Conservation (phyloP, 2,888 invertebrate genomes). For the Agonopterix heracliana region DNA sequence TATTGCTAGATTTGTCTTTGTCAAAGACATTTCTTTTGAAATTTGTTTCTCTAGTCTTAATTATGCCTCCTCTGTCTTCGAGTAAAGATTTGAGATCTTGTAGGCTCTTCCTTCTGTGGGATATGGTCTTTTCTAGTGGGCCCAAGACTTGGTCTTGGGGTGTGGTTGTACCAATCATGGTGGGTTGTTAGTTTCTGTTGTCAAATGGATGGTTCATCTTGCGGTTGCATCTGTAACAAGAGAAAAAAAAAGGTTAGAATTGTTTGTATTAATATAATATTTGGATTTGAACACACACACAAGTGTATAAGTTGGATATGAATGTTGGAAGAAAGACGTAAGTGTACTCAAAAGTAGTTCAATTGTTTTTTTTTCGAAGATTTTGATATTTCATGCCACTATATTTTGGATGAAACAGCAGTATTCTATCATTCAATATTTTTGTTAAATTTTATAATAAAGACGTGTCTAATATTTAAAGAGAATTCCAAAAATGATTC, state of each 20-base stretch:
- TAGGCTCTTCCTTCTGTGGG: constrained; percentile 47
- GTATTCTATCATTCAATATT: no score
- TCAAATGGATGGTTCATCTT: constrained; percentile 61
- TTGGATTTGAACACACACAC: no score
- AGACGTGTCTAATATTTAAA: no score
- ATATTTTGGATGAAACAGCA: no score
- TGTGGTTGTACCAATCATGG: constrained; percentile 37
- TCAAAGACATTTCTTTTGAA: constrained; percentile 23
- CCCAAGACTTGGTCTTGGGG: constrained; percentile 25
- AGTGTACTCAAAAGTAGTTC: no score
- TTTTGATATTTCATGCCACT: no score
- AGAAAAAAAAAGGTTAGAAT: neutral
- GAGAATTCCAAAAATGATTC: no score
- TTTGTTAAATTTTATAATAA: no score
- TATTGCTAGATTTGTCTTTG: constrained; percentile 43
- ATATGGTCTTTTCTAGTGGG: constrained; percentile 52
- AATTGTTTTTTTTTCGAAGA: no score
- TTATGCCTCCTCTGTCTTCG: constrained; percentile 64
- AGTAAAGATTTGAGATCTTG: constrained; percentile 62
- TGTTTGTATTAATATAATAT: no score
- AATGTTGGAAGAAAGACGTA: no score
- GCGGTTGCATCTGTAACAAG: constrained; percentile 63
- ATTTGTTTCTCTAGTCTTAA: constrained; percentile 16
- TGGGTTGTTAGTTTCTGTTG: constrained; percentile 28
- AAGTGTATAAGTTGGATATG: no score